Conservation (phyloP, 2,797 vertebrate genomes). For the Bryconaethiops microstoma region DNA sequence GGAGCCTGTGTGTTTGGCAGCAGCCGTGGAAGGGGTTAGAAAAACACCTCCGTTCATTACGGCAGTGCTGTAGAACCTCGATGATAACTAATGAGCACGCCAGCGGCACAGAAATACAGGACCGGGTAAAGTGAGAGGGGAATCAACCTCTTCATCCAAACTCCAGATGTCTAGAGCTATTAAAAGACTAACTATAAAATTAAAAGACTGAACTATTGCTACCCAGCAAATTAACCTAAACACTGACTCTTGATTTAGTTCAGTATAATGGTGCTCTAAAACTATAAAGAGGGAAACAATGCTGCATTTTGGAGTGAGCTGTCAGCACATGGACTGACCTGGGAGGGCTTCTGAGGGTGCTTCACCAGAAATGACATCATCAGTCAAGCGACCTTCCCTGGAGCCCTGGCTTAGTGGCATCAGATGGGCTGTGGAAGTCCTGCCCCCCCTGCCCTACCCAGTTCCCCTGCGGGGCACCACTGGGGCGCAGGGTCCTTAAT, state of each 20-base stretch:
- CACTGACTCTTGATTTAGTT: constrained; percentile 2
- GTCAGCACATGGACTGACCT: constrained; percentile 39
- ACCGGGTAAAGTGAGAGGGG: background rate
- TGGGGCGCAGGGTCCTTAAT: constrained; percentile 74
- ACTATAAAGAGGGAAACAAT: background rate
- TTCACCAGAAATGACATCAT: constrained; percentile 71
- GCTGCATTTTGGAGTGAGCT: background rate
- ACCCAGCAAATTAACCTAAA: background rate
- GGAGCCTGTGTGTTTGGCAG: constrained; percentile 52
- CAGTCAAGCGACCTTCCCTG: constrained; percentile 52
- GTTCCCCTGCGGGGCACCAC: constrained; percentile 62
- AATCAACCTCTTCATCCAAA: background rate
- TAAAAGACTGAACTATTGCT: background rate
- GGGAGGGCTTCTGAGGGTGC: constrained; percentile 69
- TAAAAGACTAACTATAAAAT: background rate
- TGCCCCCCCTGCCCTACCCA: constrained; percentile 38
- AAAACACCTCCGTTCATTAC: constrained; percentile 57
- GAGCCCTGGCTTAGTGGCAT: constrained; percentile 54
- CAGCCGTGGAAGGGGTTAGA: constrained; percentile 42
- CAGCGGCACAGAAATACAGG: constrained; percentile 34
- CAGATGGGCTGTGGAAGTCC: constrained; percentile 61
- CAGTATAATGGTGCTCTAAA: background rate
- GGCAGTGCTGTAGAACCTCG: constrained; percentile 33
- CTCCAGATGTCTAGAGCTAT: constrained; percentile 15
- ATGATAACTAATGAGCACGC: constrained; percentile 45